These are phyloP conservation scores for Nycticryphes semicollaris DNA, from an alignment of 2,113 vertebrate species.

Conservation along the genomic window DNA sequence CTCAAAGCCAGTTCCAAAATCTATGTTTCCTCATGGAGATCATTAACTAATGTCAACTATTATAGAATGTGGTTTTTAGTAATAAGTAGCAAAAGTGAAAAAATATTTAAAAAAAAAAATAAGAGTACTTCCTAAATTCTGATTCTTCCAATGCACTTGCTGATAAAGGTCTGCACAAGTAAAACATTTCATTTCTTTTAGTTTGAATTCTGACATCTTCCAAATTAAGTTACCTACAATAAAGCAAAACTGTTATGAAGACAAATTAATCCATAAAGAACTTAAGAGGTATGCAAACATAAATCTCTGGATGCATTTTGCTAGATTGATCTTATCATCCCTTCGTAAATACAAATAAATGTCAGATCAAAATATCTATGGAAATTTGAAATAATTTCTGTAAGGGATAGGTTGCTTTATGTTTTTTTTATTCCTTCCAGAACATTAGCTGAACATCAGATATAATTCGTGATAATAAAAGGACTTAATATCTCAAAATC, in stretches of 20 bases:
- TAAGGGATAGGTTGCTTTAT: background rate
- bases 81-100: background rate
- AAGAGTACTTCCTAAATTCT: background rate
- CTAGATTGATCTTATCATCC: background rate
- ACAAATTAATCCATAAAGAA: background rate
- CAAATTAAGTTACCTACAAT: background rate
- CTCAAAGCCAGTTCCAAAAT: background rate
- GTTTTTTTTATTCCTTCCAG: background rate
- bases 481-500: background rate
- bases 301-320: background rate
- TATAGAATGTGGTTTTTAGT: background rate
- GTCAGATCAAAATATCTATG: background rate
- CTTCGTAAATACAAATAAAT: background rate
- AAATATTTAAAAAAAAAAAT: accelerated
- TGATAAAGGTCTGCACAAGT: background rate
- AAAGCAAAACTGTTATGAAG: background rate
- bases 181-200: background rate
- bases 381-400: background rate
- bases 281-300: background rate
- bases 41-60: background rate
- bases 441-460: background rate
- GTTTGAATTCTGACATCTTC: background rate
- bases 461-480: background rate
- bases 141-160: background rate
- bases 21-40: background rate